Percentiles rank a stretch among this genome's conserved stretches.
Conservation (phyloP, 2,113 vertebrate species). For the Halichoerus grypus region DNA sequence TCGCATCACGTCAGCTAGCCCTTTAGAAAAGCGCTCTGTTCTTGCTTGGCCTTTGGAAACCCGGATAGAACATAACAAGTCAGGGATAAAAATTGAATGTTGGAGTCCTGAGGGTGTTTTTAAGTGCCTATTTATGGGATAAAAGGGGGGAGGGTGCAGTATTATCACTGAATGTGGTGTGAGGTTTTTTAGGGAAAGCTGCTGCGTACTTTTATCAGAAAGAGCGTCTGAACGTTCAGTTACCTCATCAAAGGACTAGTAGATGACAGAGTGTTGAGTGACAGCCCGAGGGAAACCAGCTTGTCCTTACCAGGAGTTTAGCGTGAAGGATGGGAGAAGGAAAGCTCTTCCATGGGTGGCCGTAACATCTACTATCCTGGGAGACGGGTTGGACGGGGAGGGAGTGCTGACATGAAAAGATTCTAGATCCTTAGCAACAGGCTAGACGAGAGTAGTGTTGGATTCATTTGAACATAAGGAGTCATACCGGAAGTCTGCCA, state of each 20-base stretch:
- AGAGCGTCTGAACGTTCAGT: conserved; percentile 55
- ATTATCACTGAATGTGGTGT: conserved; percentile 62
- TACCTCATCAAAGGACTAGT: conserved; percentile 62
- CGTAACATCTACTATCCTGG: not conserved
- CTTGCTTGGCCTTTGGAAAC: conserved; percentile 25
- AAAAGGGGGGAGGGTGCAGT: not conserved
- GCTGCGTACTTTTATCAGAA: conserved; percentile 24
- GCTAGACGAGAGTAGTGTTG: not conserved
- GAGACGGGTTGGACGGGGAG: not conserved
- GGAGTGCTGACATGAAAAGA: not conserved
- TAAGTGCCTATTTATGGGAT: conserved; percentile 30
- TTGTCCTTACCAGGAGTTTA: not conserved
- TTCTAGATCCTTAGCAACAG: not conserved
- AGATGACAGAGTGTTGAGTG: conserved; percentile 65
- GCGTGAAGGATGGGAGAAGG: not conserved
- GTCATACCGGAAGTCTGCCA: not conserved
- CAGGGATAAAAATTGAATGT: conserved; percentile 56
- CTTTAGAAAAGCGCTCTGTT: not conserved
- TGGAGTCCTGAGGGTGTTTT: not conserved
- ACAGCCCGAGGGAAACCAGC: conserved; percentile 57
- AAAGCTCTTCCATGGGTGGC: not conserved
- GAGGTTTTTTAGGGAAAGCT: conserved; percentile 65
- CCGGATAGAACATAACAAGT: conserved; percentile 20
- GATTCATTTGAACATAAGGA: conserved; percentile 29
- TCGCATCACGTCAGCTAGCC: not conserved